These are phyloP conservation scores for Limnothrissa miodon DNA, from an alignment of 2,113 vertebrate genomes.

Conservation along the genomic window DNA sequence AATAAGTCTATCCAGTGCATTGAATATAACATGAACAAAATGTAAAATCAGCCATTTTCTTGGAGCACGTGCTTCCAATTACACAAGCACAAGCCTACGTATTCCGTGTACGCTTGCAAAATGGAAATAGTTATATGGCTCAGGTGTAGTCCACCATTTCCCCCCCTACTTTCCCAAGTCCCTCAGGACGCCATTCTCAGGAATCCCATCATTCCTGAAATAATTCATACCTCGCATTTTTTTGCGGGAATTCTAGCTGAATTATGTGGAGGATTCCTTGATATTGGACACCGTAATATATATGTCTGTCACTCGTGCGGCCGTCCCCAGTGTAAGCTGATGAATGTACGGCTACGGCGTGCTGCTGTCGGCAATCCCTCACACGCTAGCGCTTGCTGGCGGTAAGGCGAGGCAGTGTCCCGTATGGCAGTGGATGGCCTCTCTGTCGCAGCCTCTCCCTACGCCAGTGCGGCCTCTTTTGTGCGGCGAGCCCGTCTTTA, in stretches of 20 bases:
- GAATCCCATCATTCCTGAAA: constrained; percentile 37
- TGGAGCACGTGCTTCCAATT: background rate
- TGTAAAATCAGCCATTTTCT: constrained; percentile 14
- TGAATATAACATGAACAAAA: constrained; percentile 4
- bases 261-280: constrained; percentile 52
- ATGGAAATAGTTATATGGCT: constrained; percentile 17
- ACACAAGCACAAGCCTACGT: background rate
- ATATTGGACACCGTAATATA: constrained; percentile 60
- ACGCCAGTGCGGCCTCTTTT: constrained; percentile 14
- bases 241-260: constrained; percentile 48
- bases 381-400: constrained; percentile 27
- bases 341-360: constrained; percentile 51
- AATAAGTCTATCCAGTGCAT: background rate
- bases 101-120: constrained; percentile 8
- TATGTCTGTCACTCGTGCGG: constrained; percentile 58
- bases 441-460: constrained; percentile 12
- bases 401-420: background rate
- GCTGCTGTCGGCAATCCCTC: constrained; percentile 49
- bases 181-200: constrained; percentile 30
- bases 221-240: constrained; percentile 39
- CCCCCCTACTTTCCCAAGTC: background rate
- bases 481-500: constrained; percentile 13
- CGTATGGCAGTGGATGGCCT: background rate
- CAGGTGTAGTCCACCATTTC: background rate
- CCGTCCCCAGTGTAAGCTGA: constrained; percentile 57